These are phyloP conservation scores for Coendou prehensilis DNA, from an alignment of 2,797 vertebrate species.

Conservation along the genomic window DNA sequence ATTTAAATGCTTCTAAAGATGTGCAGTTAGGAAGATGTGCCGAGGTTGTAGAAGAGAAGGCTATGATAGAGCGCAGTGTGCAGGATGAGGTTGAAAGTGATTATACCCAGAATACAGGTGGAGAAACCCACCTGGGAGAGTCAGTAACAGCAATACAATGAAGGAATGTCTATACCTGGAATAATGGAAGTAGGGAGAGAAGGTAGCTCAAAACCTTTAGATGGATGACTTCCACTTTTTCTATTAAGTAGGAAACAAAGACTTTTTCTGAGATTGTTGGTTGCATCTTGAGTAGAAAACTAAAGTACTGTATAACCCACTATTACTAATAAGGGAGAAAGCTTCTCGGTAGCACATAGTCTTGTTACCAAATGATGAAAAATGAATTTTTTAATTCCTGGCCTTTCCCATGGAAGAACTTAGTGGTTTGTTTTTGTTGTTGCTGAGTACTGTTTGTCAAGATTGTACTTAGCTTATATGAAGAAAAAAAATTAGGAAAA, in stretches of 20 bases:
- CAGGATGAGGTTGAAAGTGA: background rate
- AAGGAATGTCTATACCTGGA: background rate
- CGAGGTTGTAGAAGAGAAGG: background rate
- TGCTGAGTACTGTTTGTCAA: background rate
- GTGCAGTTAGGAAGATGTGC: background rate
- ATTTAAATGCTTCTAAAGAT: background rate
- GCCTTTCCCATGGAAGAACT: background rate
- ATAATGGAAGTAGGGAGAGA: background rate
- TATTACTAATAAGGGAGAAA: background rate
- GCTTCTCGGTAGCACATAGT: background rate
- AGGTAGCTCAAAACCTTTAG: background rate
- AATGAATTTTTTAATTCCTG: slow-evolving; percentile 1
- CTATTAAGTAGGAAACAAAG: background rate
- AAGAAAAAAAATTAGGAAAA: background rate
- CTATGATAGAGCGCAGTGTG: too few species aligned
- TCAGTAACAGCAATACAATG: too few species aligned
- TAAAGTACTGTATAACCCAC: background rate
- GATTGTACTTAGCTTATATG: background rate
- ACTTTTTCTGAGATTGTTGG: background rate
- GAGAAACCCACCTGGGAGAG: background rate
- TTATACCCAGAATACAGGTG: background rate
- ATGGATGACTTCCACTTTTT: background rate
- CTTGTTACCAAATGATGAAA: background rate
- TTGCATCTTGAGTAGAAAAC: background rate
- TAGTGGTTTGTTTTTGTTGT: background rate